phyloP scores from a whole-genome alignment of 2,797 vertebrate genomes.

The Pyrocephalus nanus region DNA sequence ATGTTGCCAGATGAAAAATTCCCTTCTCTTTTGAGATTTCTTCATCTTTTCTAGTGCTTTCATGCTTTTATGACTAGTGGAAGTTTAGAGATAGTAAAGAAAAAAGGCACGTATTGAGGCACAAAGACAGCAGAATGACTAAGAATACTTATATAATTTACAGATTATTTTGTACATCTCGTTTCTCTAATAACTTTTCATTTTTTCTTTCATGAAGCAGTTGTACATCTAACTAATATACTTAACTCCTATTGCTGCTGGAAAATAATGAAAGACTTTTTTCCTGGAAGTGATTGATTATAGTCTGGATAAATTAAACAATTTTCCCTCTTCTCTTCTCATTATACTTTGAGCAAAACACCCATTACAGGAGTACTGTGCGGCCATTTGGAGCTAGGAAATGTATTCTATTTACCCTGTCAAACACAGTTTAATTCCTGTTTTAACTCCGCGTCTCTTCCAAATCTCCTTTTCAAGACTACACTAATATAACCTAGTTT shows the following conservation, averaged over 20 bases:
- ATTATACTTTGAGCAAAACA: conserved; percentile 41
- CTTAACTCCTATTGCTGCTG: background rate
- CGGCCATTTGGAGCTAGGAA: conserved; percentile 36
- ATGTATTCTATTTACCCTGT: conserved; percentile 54
- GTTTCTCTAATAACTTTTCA: background rate
- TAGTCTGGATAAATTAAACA: conserved; percentile 36
- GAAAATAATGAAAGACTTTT: conserved; percentile 31
- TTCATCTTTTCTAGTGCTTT: background rate
- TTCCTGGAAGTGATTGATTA: conserved; percentile 55
- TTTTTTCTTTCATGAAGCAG: background rate
- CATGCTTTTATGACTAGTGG: background rate
- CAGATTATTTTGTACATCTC: background rate
- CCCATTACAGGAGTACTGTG: conserved; percentile 13
- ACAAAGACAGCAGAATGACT: background rate
- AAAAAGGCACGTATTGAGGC: background rate
- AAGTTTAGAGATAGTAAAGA: background rate
- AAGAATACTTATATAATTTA: background rate
- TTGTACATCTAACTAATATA: background rate
- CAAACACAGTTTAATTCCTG: conserved; percentile 42
- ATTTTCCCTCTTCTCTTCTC: conserved; percentile 25
- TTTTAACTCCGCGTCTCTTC: conserved; percentile 30
- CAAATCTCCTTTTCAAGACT: conserved; percentile 28
- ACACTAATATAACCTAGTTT: conserved; percentile 36
- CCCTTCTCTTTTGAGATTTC: background rate
- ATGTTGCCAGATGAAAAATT: background rate